These are phyloP conservation scores for Julus scanicus DNA, from an alignment of 2,888 invertebrate genomes.

Conservation along the genomic window DNA sequence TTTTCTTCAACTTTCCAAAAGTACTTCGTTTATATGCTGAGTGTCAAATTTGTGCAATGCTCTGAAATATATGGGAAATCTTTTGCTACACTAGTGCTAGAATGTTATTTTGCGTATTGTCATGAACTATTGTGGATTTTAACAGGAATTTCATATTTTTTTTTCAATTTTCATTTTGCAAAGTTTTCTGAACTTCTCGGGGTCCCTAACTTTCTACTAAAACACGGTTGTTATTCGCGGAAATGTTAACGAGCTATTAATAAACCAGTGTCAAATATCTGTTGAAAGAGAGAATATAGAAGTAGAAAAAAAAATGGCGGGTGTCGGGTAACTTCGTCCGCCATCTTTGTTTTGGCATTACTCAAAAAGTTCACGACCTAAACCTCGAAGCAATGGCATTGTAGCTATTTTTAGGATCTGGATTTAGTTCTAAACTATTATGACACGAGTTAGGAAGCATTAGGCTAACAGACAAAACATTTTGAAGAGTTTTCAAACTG, in stretches of 20 bases:
- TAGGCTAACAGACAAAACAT: conserved; percentile 18
- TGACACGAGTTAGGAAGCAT: conserved; percentile 1
- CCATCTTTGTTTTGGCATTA: conserved; percentile 2
- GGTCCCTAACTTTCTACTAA: neutral
- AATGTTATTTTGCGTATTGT: too few species aligned
- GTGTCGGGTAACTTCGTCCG: neutral
- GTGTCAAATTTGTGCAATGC: too few species aligned
- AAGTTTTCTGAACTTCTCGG: too few species aligned
- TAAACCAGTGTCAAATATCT: neutral
- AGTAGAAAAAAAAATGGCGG: neutral
- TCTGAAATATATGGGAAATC: too few species aligned
- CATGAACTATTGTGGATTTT: too few species aligned
- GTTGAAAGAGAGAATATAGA: neutral
- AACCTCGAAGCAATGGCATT: conserved; percentile 28
- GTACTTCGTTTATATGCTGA: too few species aligned
- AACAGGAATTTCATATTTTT: too few species aligned
- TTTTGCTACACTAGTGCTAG: too few species aligned
- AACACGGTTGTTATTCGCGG: neutral
- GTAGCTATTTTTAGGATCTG: neutral
- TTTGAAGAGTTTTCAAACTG: neutral
- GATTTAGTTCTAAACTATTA: neutral
- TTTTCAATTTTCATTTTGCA: too few species aligned
- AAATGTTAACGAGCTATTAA: neutral
- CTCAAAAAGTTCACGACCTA: conserved; percentile 18
- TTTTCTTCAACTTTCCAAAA: too few species aligned